Evolutionary conservation across 2,797 vertebrate genomes (phyloP), one percentile per base, ranked within the genome.

Genomic region (Siniperca scherzeri): DNA sequence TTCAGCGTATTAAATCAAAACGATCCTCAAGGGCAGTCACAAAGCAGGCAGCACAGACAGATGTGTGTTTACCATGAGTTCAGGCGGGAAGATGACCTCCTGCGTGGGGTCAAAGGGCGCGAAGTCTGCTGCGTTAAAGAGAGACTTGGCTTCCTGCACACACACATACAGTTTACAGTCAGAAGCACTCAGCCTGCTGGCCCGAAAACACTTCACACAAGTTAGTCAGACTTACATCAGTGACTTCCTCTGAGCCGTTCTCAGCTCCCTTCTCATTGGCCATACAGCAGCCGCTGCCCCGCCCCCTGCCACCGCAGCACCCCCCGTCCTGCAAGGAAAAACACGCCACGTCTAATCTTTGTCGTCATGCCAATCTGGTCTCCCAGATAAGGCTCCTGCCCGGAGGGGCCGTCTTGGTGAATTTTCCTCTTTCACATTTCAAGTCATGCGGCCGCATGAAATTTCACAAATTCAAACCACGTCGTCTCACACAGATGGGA

Each of bases 61-160:
- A 27, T 36, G 33, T 36, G 33, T 60, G 21, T 87, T 80, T 93
- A 98, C 98, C 95, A 97, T 92, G 81, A 99, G 92, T 60, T 99
- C 97, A 14, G 98, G 98, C 12, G 98, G 98, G 71, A 99, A 99
- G 89, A 99, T 99, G 17, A 97, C 96, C 65, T 99, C 98, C 89
- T 99, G 98, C 0, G 97, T 98, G 0, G 97, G 96, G 87, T 99
- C 98, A 86, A 97, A 56, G 3, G 98, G 98, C 13, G 81, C 90
- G 77, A 99, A 99, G 52, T 97, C 96, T 3, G 95, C 94, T 0
- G 96, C 69, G 27, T 96, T 92, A 84, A 97, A 98, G 2, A 99
- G 91, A 44, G 73, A 50, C 2, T 60, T 2, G 0, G 59, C 52
- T 52, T 84, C 82, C 91, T 93, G 83, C 17, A 30, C 1, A 55